Evolutionary conservation across 2,888 invertebrate species (phyloP).

Genomic region (Lepidocyrtinus sp.): DNA sequence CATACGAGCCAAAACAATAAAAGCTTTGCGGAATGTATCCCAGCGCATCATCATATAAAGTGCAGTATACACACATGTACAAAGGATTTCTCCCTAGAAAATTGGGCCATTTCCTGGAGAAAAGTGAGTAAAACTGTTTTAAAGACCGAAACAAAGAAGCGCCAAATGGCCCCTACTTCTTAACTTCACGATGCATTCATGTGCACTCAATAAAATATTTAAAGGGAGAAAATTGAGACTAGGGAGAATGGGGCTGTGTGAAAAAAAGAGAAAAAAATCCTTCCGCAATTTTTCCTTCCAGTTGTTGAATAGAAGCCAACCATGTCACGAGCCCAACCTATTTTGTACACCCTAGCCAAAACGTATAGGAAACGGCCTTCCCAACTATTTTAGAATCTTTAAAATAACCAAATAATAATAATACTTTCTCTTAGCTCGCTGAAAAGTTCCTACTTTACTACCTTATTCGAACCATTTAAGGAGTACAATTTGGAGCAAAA

Average conservation of each 20-base stretch:
- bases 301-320: constrained; percentile 42
- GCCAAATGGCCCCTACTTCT: constrained; percentile 29
- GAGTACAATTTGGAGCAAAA: not conserved
- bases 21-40: not conserved
- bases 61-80: not conserved
- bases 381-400: not conserved
- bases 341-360: not conserved
- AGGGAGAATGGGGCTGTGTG: not conserved
- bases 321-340: constrained; percentile 45
- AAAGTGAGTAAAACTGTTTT: not conserved
- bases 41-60: not conserved
- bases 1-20: not conserved
- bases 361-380: not conserved
- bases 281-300: not conserved
- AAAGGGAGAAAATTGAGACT: constrained; percentile 34
- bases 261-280: not conserved
- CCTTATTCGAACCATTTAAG: not conserved
- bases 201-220: constrained; percentile 53
- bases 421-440: not conserved
- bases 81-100: too few species aligned
- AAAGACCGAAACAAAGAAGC: not conserved
- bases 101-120: not conserved
- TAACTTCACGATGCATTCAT: constrained; percentile 47
- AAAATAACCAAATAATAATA: constrained; percentile 1
- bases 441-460: not conserved